Evolutionary conservation across 2,888 invertebrate species (phyloP).

Genomic region (Agrochola lota): DNA sequence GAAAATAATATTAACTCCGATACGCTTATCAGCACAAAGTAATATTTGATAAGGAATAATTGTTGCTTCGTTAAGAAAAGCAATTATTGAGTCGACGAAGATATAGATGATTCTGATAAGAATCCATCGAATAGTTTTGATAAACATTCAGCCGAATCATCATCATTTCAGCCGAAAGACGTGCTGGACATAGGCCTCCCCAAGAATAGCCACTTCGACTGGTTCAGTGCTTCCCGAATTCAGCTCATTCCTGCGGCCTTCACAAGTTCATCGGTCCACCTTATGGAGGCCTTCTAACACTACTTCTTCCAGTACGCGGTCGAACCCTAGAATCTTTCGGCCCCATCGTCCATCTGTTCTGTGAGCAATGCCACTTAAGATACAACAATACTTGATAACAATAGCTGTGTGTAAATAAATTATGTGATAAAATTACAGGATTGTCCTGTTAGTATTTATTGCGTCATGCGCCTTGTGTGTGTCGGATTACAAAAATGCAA

Average conservation of each 20-base stretch:
- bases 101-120: slow-evolving; percentile 9
- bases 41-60: slow-evolving; percentile 26
- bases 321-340: neutral
- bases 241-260: neutral
- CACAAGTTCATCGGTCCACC: neutral
- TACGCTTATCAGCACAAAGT: slow-evolving; percentile 14
- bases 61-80: slow-evolving; percentile 15
- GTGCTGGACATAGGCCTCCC: neutral
- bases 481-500: slow-evolving; percentile 6
- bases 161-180: neutral
- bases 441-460: neutral
- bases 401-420: slow-evolving; percentile 14
- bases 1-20: neutral
- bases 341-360: too few species aligned
- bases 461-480: neutral
- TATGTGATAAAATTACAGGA: neutral
- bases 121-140: slow-evolving; percentile 1
- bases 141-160: neutral
- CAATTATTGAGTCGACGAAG: slow-evolving; percentile 4
- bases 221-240: neutral
- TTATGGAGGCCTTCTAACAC: neutral
- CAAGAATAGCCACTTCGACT: neutral
- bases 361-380: neutral
- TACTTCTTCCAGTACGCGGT: neutral
- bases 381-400: neutral